These are phyloP conservation scores for Willisornis vidua DNA, from an alignment of 2,113 vertebrate genomes.

Conservation along the genomic window DNA sequence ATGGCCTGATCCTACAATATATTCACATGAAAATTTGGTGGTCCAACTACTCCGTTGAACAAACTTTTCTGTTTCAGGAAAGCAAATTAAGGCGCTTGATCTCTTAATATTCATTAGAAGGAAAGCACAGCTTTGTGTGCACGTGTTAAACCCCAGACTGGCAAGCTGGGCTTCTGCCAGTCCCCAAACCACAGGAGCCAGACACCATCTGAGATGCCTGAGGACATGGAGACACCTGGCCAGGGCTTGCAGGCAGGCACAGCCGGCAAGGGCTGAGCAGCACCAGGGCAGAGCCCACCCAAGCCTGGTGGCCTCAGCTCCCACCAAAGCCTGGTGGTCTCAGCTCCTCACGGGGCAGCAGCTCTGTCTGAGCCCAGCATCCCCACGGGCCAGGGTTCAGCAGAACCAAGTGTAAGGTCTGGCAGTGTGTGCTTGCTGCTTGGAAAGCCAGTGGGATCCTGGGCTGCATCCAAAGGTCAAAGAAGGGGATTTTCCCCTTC, in stretches of 20 bases:
- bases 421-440: neutral
- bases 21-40: rapidly evolving
- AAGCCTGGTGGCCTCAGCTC: neutral
- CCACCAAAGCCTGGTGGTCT: too few relatives aligned
- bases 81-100: neutral
- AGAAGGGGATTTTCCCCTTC: neutral
- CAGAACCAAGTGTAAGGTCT: neutral
- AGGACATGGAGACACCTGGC: neutral
- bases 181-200: neutral
- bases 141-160: neutral
- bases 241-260: neutral
- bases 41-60: neutral
- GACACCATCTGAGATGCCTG: neutral
- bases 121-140: rapidly evolving
- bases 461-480: neutral
- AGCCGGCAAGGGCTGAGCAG: neutral
- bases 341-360: too few relatives aligned
- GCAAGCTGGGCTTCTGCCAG: neutral
- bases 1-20: neutral
- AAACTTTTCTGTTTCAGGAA: neutral
- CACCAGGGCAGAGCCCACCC: neutral
- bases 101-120: neutral
- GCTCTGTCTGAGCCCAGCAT: neutral
- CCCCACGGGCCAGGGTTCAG: neutral
- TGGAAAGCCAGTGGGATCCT: neutral